A percentile compares a stretch with the other conserved stretches of the same genome.
These are phyloP conservation scores for Incurvaria masculella DNA, from an alignment of 2,888 invertebrate genomes.

Conservation along the genomic window DNA sequence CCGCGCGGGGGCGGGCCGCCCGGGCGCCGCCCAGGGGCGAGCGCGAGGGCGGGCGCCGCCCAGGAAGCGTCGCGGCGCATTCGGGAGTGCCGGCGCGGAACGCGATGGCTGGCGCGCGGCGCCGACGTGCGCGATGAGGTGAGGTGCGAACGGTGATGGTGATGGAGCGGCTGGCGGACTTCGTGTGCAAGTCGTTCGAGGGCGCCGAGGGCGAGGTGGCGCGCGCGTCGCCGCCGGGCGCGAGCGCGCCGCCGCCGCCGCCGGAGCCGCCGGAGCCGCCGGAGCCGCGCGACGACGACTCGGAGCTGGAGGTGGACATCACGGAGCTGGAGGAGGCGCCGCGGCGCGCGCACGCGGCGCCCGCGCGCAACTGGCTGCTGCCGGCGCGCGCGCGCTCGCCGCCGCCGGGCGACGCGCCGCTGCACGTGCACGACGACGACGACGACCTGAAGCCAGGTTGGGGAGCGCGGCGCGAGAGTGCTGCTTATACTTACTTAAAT, in stretches of 20 bases:
- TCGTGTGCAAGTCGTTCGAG: slow-evolving; percentile 85
- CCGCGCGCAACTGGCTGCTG: slow-evolving; percentile 27
- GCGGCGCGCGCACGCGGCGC: slow-evolving; percentile 42
- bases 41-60: slow-evolving; percentile 24
- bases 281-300: slow-evolving; percentile 23
- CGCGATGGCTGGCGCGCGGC: slow-evolving; percentile 35
- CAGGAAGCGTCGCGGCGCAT: slow-evolving; percentile 14
- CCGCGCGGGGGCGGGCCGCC: slow-evolving; percentile 13
- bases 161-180: slow-evolving; percentile 90
- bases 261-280: slow-evolving; percentile 29
- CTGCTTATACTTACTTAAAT: no score
- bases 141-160: slow-evolving; percentile 50
- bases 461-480: no score
- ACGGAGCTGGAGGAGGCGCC: slow-evolving; percentile 45
- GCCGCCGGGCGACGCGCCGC: not conserved
- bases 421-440: slow-evolving; percentile 29
- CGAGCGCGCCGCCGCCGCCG: slow-evolving; percentile 48
- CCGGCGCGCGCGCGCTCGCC: slow-evolving; percentile 23
- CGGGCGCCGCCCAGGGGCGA: slow-evolving; percentile 3
- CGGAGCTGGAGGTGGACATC: slow-evolving; percentile 46
- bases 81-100: slow-evolving; percentile 30
- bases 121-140: slow-evolving; percentile 37
- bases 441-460: slow-evolving; percentile 45
- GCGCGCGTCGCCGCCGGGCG: slow-evolving; percentile 54
- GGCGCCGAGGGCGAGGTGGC: slow-evolving; percentile 34